Percentiles rank a stretch among this genome's conserved stretches.
These are phyloP conservation scores for Gorsachius goisagi DNA, from an alignment of 2,113 vertebrate species.

Conservation along the genomic window DNA sequence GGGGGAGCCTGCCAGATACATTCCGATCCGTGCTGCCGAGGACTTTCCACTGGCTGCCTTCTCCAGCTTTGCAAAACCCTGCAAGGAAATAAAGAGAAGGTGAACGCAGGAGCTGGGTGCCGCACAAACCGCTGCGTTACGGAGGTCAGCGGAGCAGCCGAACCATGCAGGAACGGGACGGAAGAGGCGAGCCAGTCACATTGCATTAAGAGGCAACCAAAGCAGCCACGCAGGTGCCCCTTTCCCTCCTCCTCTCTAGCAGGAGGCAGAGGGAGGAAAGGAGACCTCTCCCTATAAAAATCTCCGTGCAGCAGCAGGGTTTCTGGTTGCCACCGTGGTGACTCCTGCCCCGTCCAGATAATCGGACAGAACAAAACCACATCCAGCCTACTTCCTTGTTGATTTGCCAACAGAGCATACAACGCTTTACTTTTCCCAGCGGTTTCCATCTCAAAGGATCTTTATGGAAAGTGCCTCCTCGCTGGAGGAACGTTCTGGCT, in stretches of 20 bases:
- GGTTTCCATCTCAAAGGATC: not conserved
- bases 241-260: not conserved
- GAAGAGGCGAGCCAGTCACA: not conserved
- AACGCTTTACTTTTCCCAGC: not conserved
- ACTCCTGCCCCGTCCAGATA: not conserved
- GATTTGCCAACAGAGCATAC: no score
- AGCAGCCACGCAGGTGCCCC: accelerated
- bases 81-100: not conserved
- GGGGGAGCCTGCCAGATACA: not conserved
- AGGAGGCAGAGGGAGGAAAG: not conserved
- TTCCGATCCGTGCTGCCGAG: not conserved
- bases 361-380: not conserved
- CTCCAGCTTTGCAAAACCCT: not conserved
- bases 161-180: not conserved
- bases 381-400: not conserved
- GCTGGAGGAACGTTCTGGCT: not conserved
- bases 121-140: accelerated
- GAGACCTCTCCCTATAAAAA: not conserved
- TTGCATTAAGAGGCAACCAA: not conserved
- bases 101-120: not conserved
- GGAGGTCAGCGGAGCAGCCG: not conserved
- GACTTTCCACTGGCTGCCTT: not conserved
- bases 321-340: not conserved
- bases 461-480: not conserved
- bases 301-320: no score